These are phyloP conservation scores for Champsocephalus esox DNA, from an alignment of 2,797 vertebrate species.

Conservation along the genomic window DNA sequence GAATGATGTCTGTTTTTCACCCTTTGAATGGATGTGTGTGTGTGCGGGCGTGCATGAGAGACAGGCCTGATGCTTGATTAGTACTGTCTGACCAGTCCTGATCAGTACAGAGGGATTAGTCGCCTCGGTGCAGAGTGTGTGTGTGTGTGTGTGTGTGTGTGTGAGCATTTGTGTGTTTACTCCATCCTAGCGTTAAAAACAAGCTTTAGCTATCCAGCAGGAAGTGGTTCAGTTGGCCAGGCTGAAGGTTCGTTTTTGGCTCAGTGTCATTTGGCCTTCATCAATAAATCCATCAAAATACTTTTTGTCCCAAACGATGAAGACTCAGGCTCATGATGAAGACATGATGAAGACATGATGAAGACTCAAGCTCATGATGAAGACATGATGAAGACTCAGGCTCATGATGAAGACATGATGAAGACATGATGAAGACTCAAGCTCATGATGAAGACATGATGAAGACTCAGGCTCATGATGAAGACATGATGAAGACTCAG, in stretches of 20 bases:
- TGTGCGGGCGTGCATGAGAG: constrained; percentile 28
- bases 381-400: too few species aligned
- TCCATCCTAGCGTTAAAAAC: constrained; percentile 28
- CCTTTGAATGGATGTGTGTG: constrained; percentile 74
- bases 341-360: too few species aligned
- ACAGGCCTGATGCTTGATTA: constrained; percentile 60
- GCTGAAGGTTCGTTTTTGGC: not conserved
- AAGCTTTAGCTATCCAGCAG: constrained; percentile 9
- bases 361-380: too few species aligned
- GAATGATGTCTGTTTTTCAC: constrained; percentile 61
- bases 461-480: too few species aligned
- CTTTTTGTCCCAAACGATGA: too few species aligned
- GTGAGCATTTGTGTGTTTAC: constrained; percentile 7
- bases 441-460: too few species aligned
- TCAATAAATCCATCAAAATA: not conserved
- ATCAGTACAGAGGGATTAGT: constrained; percentile 32
- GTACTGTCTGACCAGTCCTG: constrained; percentile 50
- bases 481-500: too few species aligned
- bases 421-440: too few species aligned
- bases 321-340: too few species aligned
- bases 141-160: constrained; percentile 3
- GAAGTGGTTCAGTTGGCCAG: constrained; percentile 8
- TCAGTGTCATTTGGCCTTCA: not conserved
- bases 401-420: too few species aligned
- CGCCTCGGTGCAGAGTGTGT: constrained; percentile 8